Conservation (phyloP, 2,888 invertebrate genomes). For the Drosophila quinaria region DNA sequence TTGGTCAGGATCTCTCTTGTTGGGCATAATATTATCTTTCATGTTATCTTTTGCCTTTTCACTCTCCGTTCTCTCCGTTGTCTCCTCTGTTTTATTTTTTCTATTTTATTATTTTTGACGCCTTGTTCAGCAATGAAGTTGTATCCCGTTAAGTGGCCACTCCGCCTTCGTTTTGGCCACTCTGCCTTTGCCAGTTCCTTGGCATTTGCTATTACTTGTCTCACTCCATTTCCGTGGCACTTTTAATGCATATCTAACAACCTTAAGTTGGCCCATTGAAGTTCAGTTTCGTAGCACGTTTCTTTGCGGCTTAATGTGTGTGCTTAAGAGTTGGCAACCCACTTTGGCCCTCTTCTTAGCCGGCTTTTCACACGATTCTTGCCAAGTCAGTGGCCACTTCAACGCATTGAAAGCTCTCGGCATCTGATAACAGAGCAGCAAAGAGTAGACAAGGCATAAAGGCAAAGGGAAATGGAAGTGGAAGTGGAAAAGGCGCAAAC, state of each 20-base stretch:
- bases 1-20: conserved; percentile 23
- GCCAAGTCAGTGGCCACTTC: conserved; percentile 47
- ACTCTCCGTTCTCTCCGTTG: conserved; percentile 28
- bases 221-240: conserved; percentile 51
- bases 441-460: background rate
- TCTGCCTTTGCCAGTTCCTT: background rate
- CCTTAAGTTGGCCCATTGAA: conserved; percentile 67
- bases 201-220: conserved; percentile 14
- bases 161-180: background rate
- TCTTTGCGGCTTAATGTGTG: conserved; percentile 63
- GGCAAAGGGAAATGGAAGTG: background rate
- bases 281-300: conserved; percentile 62
- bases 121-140: conserved; percentile 72
- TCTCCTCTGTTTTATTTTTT: conserved; percentile 15
- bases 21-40: conserved; percentile 78
- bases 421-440: conserved; percentile 44
- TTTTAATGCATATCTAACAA: conserved; percentile 77
- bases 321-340: conserved; percentile 43
- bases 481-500: background rate
- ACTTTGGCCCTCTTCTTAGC: conserved; percentile 13
- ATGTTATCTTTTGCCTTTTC: conserved; percentile 76
- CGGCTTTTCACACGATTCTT: conserved; percentile 32
- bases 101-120: conserved; percentile 47
- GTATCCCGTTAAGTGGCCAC: conserved; percentile 71
- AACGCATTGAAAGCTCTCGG: conserved; percentile 48